phyloP scores from a whole-genome alignment of 2,888 invertebrate genomes.

The Corbicula japonica region DNA sequence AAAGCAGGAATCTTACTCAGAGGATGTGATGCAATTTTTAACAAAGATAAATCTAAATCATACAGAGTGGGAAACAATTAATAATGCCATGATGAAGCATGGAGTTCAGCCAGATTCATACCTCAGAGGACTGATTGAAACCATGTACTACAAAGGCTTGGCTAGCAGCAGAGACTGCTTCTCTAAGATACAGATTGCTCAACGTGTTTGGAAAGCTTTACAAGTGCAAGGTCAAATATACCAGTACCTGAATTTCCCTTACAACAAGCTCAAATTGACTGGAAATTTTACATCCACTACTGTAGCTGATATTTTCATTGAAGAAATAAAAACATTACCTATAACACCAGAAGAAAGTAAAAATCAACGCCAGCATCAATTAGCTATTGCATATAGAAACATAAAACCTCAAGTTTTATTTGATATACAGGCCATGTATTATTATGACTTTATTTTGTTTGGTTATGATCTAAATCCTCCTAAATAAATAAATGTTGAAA shows the following conservation, averaged over 20 bases:
- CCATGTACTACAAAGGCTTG: conserved; percentile 18
- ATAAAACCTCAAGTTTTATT: conserved; percentile 14
- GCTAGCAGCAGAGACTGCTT: conserved; percentile 4
- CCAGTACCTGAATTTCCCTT: conserved; percentile 6
- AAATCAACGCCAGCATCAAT: conserved; percentile 1
- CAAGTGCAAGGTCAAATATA: conserved; percentile 30
- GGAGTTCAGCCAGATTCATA: conserved; percentile 18
- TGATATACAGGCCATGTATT: conserved; percentile 29
- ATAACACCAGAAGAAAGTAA: conserved; percentile 17
- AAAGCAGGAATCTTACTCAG: conserved; percentile 27
- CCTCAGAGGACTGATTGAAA: conserved; percentile 26
- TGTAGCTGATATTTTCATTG: conserved; percentile 3
- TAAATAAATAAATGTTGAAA: neutral
- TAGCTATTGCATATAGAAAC: conserved; percentile 24
- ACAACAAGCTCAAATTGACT: neutral
- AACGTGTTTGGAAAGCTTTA: conserved; percentile 22
- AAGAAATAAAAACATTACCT: conserved; percentile 1
- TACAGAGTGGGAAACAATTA: conserved; percentile 7
- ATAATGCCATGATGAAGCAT: conserved; percentile 12
- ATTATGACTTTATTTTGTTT: conserved; percentile 33
- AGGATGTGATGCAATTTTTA: conserved; percentile 17
- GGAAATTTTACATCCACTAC: neutral
- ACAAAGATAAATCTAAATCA: neutral
- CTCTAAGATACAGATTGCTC: conserved; percentile 10
- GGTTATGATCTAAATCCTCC: conserved; percentile 27